These are phyloP conservation scores for Psilopogon haemacephalus DNA, from an alignment of 2,113 vertebrate genomes.

Conservation along the genomic window DNA sequence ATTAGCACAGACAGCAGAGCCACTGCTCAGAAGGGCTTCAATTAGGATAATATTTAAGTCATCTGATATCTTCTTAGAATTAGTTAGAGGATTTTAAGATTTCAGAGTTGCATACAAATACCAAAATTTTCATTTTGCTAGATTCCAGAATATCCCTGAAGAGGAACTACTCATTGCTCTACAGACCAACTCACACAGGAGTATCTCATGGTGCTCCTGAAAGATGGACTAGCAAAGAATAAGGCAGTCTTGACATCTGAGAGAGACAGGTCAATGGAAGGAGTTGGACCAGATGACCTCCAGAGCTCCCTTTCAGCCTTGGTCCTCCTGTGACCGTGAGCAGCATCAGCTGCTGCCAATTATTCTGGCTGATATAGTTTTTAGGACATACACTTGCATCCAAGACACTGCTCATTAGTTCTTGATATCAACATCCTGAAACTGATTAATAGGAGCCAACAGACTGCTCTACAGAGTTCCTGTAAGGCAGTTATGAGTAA, in stretches of 20 bases:
- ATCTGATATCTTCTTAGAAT: neutral
- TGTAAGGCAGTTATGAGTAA: neutral
- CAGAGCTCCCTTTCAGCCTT: neutral
- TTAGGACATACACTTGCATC: neutral
- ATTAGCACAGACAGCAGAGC: neutral
- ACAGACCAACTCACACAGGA: accelerated
- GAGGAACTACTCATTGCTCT: neutral
- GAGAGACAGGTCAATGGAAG: neutral
- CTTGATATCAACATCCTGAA: neutral
- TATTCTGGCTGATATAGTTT: neutral
- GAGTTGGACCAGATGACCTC: neutral
- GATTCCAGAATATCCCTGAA: neutral
- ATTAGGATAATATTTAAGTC: neutral
- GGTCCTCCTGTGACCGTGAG: neutral
- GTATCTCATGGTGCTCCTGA: neutral
- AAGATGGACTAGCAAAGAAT: neutral
- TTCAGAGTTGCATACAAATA: neutral
- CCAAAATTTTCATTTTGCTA: neutral
- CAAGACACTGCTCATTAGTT: neutral
- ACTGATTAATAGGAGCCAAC: neutral
- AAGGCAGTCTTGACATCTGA: neutral
- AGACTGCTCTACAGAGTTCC: neutral
- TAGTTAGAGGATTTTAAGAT: neutral
- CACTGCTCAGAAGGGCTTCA: neutral
- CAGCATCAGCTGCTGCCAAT: neutral